phyloP scores from a whole-genome alignment of 2,888 invertebrate genomes.

The Hybos culiciformis region DNA sequence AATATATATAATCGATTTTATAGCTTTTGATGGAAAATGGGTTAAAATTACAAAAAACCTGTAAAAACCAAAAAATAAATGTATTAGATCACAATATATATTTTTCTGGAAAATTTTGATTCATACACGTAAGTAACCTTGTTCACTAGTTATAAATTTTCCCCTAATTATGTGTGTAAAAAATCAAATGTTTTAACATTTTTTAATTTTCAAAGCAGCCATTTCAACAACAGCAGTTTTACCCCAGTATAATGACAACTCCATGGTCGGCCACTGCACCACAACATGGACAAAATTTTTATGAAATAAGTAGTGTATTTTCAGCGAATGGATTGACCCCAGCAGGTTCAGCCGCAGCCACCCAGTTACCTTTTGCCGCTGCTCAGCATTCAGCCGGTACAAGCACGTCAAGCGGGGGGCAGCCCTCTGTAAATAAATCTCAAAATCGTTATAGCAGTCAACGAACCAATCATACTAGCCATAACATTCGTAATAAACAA shows the following conservation, averaged over 20 bases:
- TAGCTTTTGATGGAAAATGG: background rate
- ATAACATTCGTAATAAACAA: slow-evolving; percentile 26
- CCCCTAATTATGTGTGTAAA: background rate
- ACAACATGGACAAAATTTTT: slow-evolving; percentile 41
- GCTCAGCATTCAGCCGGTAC: slow-evolving; percentile 21
- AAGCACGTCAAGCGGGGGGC: slow-evolving; percentile 19
- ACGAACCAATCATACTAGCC: slow-evolving; percentile 27
- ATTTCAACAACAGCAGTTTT: slow-evolving; percentile 49
- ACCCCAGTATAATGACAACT: slow-evolving; percentile 43
- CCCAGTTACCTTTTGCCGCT: slow-evolving; percentile 21
- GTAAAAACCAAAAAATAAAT: background rate
- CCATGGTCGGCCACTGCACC: slow-evolving; percentile 37
- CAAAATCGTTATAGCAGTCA: slow-evolving; percentile 23
- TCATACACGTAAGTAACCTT: too few species aligned
- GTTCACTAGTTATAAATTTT: too few species aligned
- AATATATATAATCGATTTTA: background rate
- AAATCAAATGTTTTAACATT: slow-evolving; percentile 2
- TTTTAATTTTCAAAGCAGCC: slow-evolving; percentile 32
- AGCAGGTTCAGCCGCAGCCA: slow-evolving; percentile 41
- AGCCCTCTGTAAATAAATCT: slow-evolving; percentile 13
- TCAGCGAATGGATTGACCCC: slow-evolving; percentile 58
- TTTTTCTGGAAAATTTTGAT: too few species aligned
- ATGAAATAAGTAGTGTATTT: slow-evolving; percentile 55
- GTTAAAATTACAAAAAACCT: background rate
- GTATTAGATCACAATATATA: background rate